phyloP scores from a whole-genome alignment of 2,888 invertebrate genomes.

The Melinopterus prodromus region DNA sequence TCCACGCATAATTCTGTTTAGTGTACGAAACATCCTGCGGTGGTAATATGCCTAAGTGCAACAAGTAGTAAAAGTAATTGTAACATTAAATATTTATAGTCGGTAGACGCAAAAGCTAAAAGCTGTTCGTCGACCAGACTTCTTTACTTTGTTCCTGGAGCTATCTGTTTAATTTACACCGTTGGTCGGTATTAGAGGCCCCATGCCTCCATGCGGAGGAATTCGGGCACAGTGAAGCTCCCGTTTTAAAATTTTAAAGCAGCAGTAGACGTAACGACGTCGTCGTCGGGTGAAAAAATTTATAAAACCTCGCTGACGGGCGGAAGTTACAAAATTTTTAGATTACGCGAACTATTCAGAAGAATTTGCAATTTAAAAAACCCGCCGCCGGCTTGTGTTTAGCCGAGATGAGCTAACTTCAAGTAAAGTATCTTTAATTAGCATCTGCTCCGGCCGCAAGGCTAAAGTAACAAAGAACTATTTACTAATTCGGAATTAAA shows the following conservation, averaged over 20 bases:
- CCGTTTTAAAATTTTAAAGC: not conserved
- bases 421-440: not conserved
- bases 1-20: not conserved
- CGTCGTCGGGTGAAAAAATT: not conserved
- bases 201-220: not conserved
- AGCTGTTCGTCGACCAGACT: not conserved
- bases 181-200: not conserved
- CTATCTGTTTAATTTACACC: not conserved
- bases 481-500: not conserved
- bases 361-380: not conserved
- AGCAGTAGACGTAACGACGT: not conserved
- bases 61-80: constrained; percentile 4
- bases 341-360: not conserved
- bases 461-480: constrained; percentile 4
- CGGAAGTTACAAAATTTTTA: not conserved
- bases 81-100: not conserved
- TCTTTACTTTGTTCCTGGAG: not conserved
- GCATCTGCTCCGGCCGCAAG: not conserved
- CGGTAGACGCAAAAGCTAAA: not conserved
- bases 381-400: not conserved
- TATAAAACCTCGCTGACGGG: not conserved
- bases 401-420: not conserved
- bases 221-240: not conserved
- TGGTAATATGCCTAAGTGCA: not conserved
- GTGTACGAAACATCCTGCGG: not conserved